These are phyloP conservation scores for Trachelus tabidus DNA, from an alignment of 2,888 invertebrate species.

Conservation along the genomic window DNA sequence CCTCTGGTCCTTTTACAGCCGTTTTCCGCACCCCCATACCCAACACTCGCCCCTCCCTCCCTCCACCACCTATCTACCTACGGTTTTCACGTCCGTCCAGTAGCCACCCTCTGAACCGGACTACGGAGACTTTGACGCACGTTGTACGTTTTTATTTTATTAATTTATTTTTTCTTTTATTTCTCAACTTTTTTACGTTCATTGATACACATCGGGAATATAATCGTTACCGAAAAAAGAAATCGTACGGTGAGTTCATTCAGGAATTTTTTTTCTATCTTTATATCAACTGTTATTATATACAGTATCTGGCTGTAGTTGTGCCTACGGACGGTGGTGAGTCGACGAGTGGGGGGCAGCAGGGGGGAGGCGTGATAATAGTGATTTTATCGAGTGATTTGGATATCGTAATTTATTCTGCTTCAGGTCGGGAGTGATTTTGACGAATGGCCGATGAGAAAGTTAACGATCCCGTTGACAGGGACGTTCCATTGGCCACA, in stretches of 20 bases:
- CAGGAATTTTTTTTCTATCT: not conserved
- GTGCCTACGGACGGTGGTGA: not conserved
- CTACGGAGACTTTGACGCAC: not conserved
- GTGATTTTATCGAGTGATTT: not conserved
- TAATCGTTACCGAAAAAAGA: not conserved
- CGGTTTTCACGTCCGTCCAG: not conserved
- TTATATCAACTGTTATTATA: not conserved
- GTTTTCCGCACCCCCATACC: not conserved
- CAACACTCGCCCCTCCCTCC: not conserved
- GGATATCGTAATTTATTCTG: not conserved
- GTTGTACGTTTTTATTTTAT: not conserved
- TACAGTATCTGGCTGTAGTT: not conserved
- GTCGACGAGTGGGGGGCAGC: not conserved
- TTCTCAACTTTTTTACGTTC: not conserved
- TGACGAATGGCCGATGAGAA: conserved; percentile 31
- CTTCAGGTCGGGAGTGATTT: not conserved
- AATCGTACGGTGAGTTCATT: not conserved
- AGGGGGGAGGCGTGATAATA: not conserved
- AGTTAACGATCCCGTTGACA: conserved; percentile 35
- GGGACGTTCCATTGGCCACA: conserved; percentile 23
- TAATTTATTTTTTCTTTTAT: not conserved
- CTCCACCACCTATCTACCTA: not conserved
- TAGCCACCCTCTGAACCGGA: not conserved
- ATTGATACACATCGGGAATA: not conserved
- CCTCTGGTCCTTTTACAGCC: conserved; percentile 1